Conservation (phyloP, 2,113 vertebrate species). For the Rana temporaria region DNA sequence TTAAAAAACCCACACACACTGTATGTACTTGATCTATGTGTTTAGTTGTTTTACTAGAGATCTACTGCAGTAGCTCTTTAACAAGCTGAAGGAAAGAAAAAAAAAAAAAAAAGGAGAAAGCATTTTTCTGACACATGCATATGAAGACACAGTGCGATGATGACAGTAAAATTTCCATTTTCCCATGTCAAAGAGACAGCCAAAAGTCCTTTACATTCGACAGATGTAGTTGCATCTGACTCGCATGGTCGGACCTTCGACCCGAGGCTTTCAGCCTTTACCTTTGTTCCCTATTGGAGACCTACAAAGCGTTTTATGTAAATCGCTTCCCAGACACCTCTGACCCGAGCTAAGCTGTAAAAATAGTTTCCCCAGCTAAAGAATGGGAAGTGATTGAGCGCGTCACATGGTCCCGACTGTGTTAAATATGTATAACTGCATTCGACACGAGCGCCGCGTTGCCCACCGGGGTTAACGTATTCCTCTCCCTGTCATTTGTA, state of each 20-base stretch:
- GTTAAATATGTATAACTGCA: slow-evolving; percentile 54
- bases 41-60: no score
- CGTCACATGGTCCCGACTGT: slow-evolving; percentile 1
- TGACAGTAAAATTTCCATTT: slow-evolving; percentile 18
- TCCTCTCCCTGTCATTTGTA: slow-evolving; percentile 39
- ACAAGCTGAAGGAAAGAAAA: no score
- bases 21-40: no score
- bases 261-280: slow-evolving; percentile 14
- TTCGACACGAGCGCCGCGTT: background rate
- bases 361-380: slow-evolving; percentile 38
- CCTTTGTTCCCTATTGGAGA: slow-evolving; percentile 26
- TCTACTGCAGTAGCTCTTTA: no score
- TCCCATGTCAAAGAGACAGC: background rate
- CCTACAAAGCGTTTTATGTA: slow-evolving; percentile 51
- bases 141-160: background rate
- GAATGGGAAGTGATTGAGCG: slow-evolving; percentile 5
- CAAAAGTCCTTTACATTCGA: background rate
- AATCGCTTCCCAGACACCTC: slow-evolving; percentile 34
- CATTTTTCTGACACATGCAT: no score
- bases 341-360: slow-evolving; percentile 34
- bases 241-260: slow-evolving; percentile 14
- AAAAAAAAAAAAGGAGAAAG: no score
- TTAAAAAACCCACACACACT: no score
- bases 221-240: background rate
- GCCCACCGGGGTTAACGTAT: slow-evolving; percentile 40